Base-by-base conservation (phyloP, 2,888 invertebrate species). In the Flabesymbios commensalis region DNA sequence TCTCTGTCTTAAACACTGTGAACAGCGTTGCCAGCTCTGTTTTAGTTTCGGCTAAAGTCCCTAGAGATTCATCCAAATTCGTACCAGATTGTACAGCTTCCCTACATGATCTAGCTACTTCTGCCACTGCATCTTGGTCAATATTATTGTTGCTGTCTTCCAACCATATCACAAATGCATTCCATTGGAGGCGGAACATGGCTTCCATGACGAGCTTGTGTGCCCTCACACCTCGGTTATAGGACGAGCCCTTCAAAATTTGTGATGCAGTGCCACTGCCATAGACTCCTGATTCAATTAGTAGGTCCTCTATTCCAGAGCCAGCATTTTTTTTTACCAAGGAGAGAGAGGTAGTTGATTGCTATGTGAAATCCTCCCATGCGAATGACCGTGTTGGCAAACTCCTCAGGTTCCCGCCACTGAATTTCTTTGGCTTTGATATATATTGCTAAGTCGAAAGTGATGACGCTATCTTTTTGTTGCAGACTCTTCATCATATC, bases 361-460 rank as follows among this genome's bases (percentile, higher is more conserved):
- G 33, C 57, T 29, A 57, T 47, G 47, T 57, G 57, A 26, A 59
- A 59, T 4, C 59, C 53, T 29, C 53, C 59, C 55, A 53, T 19
- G 22, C 59, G 53, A 17, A 59, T 33, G 7, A 59, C 39, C 14
- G 28, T 19, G 43, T 54, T 28, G 24, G 36, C 22, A 32, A 53
- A 59, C 33, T 59, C 29, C 5, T 26, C 33, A 4, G 31, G 41
- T 10, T 54, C 43, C 3, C 24, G 29, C 54, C 52, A 59, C 43
- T 53, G 53, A 5, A 59, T 28, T 32, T 59, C 59, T 28, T 54
- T 59, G 19, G 59, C 59, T 39, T 59, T 59, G 3, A 19, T 24
- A 45, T 53, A 59, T 14, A 59, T 59, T 19, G 42, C 59, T 19
- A 42, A 17, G 43, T 59, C 53, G 31, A 59, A 53, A 31, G 59